These are phyloP conservation scores for Corydoras maculifer DNA, from an alignment of 2,113 vertebrate genomes.

Conservation along the genomic window DNA sequence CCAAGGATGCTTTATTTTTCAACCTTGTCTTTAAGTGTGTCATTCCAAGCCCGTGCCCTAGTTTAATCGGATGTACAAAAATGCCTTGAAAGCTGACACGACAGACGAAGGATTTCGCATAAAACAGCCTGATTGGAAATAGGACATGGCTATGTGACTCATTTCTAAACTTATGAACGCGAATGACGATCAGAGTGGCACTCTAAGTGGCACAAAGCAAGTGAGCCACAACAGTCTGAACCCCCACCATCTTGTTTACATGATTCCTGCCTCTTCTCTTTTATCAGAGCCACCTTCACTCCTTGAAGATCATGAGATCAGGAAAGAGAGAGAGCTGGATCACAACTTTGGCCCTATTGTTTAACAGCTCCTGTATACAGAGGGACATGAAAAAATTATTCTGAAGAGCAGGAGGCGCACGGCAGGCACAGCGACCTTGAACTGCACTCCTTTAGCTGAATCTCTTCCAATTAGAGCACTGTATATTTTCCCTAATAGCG, in stretches of 20 bases:
- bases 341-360: constrained; percentile 90
- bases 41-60: constrained; percentile 3
- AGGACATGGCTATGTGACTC: constrained; percentile 45
- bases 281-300: constrained; percentile 53
- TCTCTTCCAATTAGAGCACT: constrained; percentile 99
- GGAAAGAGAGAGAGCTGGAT: constrained; percentile 7
- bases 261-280: constrained; percentile 56
- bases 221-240: constrained; percentile 55
- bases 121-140: constrained; percentile 53
- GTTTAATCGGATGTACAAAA: constrained; percentile 38
- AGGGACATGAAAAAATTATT: constrained; percentile 72
- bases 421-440: constrained; percentile 88
- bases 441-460: constrained; percentile 97
- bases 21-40: constrained; percentile 16
- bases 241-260: constrained; percentile 61
- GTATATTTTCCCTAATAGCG: constrained; percentile 99
- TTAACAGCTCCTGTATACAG: constrained; percentile 74
- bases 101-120: constrained; percentile 27
- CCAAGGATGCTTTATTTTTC: neutral
- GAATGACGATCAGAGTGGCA: constrained; percentile 54
- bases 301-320: constrained; percentile 44
- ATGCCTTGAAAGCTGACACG: constrained; percentile 46
- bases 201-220: constrained; percentile 43
- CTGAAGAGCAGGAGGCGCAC: constrained; percentile 87
- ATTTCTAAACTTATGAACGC: constrained; percentile 55